Base-by-base conservation (phyloP, 2,888 invertebrate species). In the Scelioninae gen. 2 region DNA sequence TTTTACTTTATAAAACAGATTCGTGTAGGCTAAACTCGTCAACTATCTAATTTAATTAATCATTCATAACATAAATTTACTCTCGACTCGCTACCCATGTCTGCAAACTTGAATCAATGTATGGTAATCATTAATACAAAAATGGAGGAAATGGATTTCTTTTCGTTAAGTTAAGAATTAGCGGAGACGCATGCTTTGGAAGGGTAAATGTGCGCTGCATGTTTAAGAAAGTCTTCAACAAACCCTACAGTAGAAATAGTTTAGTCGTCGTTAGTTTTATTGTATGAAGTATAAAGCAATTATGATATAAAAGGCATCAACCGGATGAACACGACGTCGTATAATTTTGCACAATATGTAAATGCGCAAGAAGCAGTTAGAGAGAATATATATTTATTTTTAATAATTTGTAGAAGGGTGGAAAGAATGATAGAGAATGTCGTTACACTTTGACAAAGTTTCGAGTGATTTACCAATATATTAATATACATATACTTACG, bases 351-450 rank as follows among this genome's bases (percentile, higher is more conserved):
- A 79, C 79, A 79, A 79, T 79, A 69, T 74, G 74, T 69, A 76
- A 73, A 80, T 77, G 77, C 80, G 81, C 80, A 77, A 76, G 78
- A 75, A 77, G 73, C 58, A 74, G 77, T 76, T 61, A 76, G 78
- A 78, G 78, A 78, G 75, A 74, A 78, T 77, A 74, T 78, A 79
- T 81, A 81, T 81, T 77, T 81, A 81, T 81, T 81, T 81, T 80
- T 80, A 81, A 81, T 81, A 80, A 80, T 78, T 81, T 80, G 60
- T 74, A 74, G 69, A 70, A 43, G 41, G 57, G 61, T 55, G 46
- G 41, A 61, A 22, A 63, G 43, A 50, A 58, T 58, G 39, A 57
- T 73, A 60, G 41, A 63, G 55, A 46, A 60, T 55, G 73, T 73
- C 73, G 58, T 64, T 58, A 60, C 53, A 60, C 58, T 58, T 69